Base-by-base conservation (phyloP, 1,140 invertebrate genomes). In the Zaprionus vittiger region DNA sequence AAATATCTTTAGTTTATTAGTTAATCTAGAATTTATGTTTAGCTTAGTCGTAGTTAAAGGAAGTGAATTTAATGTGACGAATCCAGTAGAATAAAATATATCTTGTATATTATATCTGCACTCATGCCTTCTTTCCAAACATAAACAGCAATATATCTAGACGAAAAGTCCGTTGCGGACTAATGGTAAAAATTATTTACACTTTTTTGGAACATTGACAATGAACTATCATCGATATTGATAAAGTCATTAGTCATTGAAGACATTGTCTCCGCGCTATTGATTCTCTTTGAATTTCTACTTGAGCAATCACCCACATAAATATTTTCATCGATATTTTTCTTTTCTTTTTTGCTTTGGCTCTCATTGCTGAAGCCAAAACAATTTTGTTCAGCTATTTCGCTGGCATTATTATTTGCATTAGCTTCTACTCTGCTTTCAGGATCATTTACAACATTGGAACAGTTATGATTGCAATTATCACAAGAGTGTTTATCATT, bases 401-500 rank as follows among this genome's bases (percentile, higher is more conserved):
- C 81, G 37, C 34, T 73, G 41, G 55, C 79, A 22, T 44, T 73
- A 47, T 47, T 47, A 47, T 47, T 52, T 55, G 76, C 69, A 22
- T 44, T 73, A 5, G 57, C 69, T 34, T 83, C 77, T 26, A 69
- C 56, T 59, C 44, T 59, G 31, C 67, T 78, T n/a, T 89, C 84
- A 11, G 57, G 12, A 34, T 85, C 80, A 55, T 34, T 34, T 11
- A 41, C 55, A 31, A 75, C 38, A 26, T 72, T 77, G 9, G 66
- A 52, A 57, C 76, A 89, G 56, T 76, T 73, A 49, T 90, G 81
- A 37, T 68, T 68, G 54, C 85, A 89, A 41, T 82, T 89, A 57
- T 90, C 81, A 73, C 85, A 89, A n/a, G 81, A 63, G 44, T 77
- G 77, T 61, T 89, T 89, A 26, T 89, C 86, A 41, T 61, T 70